Evolutionary conservation across 2,888 invertebrate genomes (phyloP).

Genomic region (Pegoplata infirma): DNA sequence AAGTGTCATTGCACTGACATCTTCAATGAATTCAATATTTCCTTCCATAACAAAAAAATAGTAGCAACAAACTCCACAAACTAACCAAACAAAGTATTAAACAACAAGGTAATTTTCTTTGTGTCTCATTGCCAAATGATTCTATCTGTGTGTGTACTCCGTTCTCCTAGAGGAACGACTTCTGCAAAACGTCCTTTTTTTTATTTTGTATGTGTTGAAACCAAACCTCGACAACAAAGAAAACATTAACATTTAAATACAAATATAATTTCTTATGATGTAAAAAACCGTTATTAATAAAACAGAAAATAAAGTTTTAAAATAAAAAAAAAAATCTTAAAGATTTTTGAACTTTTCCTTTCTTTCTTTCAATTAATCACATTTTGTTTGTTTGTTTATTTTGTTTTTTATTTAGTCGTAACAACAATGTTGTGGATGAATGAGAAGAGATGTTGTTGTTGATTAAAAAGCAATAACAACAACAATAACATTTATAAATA

Average conservation of each 20-base stretch:
- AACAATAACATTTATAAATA: background rate
- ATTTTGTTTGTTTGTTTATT: slow-evolving; percentile 9
- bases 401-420: background rate
- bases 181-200: background rate
- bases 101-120: slow-evolving; percentile 27
- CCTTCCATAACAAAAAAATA: background rate
- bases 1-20: slow-evolving; percentile 28
- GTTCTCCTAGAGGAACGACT: background rate
- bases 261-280: too few relatives aligned
- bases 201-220: background rate
- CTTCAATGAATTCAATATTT: background rate
- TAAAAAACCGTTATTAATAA: background rate
- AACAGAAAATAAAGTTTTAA: background rate
- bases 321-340: background rate
- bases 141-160: too few relatives aligned
- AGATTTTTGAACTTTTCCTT: slow-evolving; percentile 47
- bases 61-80: background rate
- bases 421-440: background rate
- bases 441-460: background rate
- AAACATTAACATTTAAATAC: background rate
- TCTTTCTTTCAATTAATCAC: slow-evolving; percentile 34
- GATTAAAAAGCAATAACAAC: background rate
- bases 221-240: background rate
- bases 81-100: slow-evolving; percentile 21
- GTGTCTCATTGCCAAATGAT: slow-evolving; percentile 15